Percentiles rank a stretch among this genome's conserved stretches.
These are phyloP conservation scores for Mythimna albipuncta DNA, from an alignment of 2,888 invertebrate genomes.

Conservation along the genomic window DNA sequence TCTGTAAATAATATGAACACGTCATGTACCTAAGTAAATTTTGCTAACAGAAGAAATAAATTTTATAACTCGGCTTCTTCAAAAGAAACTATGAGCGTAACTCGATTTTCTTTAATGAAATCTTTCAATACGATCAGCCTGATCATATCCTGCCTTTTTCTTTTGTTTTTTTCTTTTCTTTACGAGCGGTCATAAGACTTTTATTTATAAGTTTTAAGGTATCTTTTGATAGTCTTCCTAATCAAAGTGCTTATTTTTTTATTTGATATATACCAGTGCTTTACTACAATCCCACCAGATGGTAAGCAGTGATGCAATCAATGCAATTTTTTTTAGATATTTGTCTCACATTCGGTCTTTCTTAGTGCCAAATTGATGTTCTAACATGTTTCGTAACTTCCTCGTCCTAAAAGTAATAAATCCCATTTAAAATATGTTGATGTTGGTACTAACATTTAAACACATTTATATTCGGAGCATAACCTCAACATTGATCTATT, in stretches of 20 bases:
- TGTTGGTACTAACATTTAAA: slow-evolving; percentile 29
- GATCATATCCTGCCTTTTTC: slow-evolving; percentile 1
- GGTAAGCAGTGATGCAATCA: no score
- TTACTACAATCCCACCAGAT: no score
- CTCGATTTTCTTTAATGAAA: slow-evolving; percentile 25
- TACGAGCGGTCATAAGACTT: not conserved
- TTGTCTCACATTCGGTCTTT: not conserved
- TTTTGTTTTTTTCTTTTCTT: not conserved
- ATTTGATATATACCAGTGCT: no score
- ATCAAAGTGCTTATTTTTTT: not conserved
- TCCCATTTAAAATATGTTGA: slow-evolving; percentile 18
- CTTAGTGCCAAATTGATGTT: not conserved
- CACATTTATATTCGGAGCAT: slow-evolving; percentile 45
- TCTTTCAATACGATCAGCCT: slow-evolving; percentile 14
- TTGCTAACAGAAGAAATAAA: not conserved
- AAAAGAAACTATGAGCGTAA: slow-evolving; percentile 21
- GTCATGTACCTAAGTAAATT: no score
- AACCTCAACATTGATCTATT: slow-evolving; percentile 36
- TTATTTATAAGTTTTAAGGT: not conserved
- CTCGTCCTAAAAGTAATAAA: slow-evolving; percentile 10
- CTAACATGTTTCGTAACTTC: not conserved
- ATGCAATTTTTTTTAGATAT: not conserved
- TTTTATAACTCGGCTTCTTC: not conserved
- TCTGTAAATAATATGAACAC: no score
- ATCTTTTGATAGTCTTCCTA: not conserved